A percentile compares a stretch with the other conserved stretches of the same genome.
Conservation (phyloP, 2,888 invertebrate genomes). For the Agrochola circellaris region DNA sequence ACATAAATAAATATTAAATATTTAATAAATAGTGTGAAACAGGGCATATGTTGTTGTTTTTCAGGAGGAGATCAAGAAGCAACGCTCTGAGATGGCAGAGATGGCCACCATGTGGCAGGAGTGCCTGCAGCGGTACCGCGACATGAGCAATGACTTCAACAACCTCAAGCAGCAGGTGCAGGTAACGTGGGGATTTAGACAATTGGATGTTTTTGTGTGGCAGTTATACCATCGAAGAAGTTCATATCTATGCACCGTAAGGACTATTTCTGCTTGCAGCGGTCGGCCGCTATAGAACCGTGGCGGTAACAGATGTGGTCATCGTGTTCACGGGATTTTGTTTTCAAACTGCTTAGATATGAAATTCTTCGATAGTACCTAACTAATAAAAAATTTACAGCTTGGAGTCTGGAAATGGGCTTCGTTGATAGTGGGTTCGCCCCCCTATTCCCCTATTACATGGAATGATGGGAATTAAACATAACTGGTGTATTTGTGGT, state of each 20-base stretch:
- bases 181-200: constrained; percentile 6
- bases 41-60: background rate
- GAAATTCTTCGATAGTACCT: too few species aligned
- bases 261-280: too few species aligned
- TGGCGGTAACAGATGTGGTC: too few species aligned
- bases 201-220: background rate
- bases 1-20: too few species aligned
- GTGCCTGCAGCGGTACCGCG: constrained; percentile 86
- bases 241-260: too few species aligned
- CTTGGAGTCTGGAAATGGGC: background rate
- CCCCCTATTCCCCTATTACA: too few species aligned
- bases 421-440: background rate
- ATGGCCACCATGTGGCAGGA: constrained; percentile 89
- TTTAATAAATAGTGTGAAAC: background rate
- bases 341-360: too few species aligned
- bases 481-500: background rate
- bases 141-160: constrained; percentile 88
- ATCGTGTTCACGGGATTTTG: too few species aligned
- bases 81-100: constrained; percentile 87
- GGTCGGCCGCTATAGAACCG: too few species aligned
- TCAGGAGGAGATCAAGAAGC: constrained; percentile 87
- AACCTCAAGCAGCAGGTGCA: constrained; percentile 84
- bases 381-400: background rate
- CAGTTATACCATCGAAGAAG: too few species aligned
- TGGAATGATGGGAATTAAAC: background rate